phyloP scores from a whole-genome alignment of 2,888 invertebrate genomes.

The Drosophila mulleri region DNA sequence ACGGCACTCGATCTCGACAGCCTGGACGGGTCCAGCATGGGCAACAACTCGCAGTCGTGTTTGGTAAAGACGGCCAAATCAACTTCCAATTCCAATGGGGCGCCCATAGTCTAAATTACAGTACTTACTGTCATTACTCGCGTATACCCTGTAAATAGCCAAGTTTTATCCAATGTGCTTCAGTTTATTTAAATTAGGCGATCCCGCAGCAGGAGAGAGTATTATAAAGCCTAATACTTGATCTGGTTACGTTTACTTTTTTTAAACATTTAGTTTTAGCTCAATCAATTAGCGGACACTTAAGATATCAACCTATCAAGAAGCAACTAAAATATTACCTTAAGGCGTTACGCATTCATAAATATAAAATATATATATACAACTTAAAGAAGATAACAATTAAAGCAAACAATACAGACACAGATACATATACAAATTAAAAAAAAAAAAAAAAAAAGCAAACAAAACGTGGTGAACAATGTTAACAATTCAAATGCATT shows the following conservation, averaged over 20 bases:
- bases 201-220: conserved; percentile 22
- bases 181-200: conserved; percentile 37
- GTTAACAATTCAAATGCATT: conserved; percentile 79
- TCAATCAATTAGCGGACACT: conserved; percentile 33
- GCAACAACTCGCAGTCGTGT: conserved; percentile 89
- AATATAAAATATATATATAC: conserved; percentile 41
- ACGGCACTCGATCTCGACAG: conserved; percentile 95
- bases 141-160: conserved; percentile 44
- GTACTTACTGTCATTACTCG: conserved; percentile 4
- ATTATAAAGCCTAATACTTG: conserved; percentile 30
- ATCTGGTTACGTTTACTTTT: conserved; percentile 23
- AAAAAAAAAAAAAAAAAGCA: conserved; percentile 1
- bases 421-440: conserved; percentile 41
- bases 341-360: conserved; percentile 76
- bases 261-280: conserved; percentile 14
- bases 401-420: conserved; percentile 56
- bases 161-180: conserved; percentile 45
- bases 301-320: conserved; percentile 64
- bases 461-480: conserved; percentile 76
- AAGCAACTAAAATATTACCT: conserved; percentile 76
- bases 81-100: conserved; percentile 31
- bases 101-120: conserved; percentile 63
- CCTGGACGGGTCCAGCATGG: conserved; percentile 90
- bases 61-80: conserved; percentile 86
- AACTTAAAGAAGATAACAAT: conserved; percentile 45